Conservation (phyloP, 2,797 vertebrate species). For the Melanotaenia parkinsoni region DNA sequence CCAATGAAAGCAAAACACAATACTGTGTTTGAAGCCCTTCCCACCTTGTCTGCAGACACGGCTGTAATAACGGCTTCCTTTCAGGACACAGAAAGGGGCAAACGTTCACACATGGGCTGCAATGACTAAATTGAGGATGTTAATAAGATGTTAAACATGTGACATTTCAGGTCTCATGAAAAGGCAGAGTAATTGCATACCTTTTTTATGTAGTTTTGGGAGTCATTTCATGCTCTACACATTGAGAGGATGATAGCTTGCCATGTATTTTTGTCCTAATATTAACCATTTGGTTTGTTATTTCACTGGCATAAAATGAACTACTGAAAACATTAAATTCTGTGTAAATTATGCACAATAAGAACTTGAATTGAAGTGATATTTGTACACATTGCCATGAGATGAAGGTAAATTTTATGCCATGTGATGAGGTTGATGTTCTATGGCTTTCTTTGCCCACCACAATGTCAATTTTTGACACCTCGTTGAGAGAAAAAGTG, state of each 20-base stretch:
- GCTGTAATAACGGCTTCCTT: not conserved
- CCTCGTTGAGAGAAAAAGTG: not conserved
- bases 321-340: not conserved
- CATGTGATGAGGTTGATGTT: not conserved
- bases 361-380: not conserved
- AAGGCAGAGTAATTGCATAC: no score
- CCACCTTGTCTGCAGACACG: not conserved
- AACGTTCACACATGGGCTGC: not conserved
- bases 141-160: slow-evolving; percentile 25
- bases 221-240: no score
- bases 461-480: not conserved
- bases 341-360: not conserved
- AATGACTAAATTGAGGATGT: slow-evolving; percentile 43
- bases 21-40: slow-evolving; percentile 32
- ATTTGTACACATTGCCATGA: not conserved
- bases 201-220: no score
- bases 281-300: no score
- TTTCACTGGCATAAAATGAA: slow-evolving; percentile 10
- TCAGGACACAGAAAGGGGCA: slow-evolving; percentile 36
- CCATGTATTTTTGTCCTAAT: no score
- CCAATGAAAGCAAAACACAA: not conserved
- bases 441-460: not conserved
- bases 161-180: not conserved
- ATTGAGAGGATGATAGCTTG: no score
- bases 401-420: not conserved